Conservation (phyloP, 2,113 vertebrate genomes). For the Podilymbus podiceps region DNA sequence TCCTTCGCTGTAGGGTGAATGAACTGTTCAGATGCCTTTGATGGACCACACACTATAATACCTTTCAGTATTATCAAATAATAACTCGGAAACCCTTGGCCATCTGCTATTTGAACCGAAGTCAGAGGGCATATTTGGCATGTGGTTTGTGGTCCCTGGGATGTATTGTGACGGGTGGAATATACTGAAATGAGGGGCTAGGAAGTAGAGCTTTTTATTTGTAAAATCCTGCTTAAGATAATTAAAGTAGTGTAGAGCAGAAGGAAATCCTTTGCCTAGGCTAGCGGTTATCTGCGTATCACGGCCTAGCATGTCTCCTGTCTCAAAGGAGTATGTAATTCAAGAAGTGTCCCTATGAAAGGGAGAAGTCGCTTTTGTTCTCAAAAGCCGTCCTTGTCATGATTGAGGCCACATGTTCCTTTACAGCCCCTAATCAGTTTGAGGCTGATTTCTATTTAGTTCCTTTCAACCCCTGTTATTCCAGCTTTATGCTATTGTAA, state of each 20-base stretch:
- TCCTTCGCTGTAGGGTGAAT: neutral
- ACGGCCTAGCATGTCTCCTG: neutral
- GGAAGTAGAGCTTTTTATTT: neutral
- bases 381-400: neutral
- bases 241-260: neutral
- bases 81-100: neutral
- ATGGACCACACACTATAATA: conserved; percentile 32
- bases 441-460: conserved; percentile 39
- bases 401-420: conserved; percentile 59
- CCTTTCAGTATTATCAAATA: conserved; percentile 37
- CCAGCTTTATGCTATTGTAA: conserved; percentile 50
- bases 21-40: conserved; percentile 8
- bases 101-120: conserved; percentile 18
- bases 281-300: neutral
- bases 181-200: neutral
- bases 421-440: conserved; percentile 6
- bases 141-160: neutral
- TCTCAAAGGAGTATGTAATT: conserved; percentile 30
- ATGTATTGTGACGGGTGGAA: neutral
- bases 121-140: conserved; percentile 9
- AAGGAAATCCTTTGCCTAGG: neutral
- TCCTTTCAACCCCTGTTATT: conserved; percentile 52
- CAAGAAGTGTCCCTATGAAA: conserved; percentile 50
- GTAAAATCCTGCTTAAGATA: conserved; percentile 14
- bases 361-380: conserved; percentile 47